A percentile compares a stretch with the other conserved stretches of the same genome.
phyloP scores from a whole-genome alignment of 1,140 invertebrate genomes.

The Potamilus streckersoni region DNA sequence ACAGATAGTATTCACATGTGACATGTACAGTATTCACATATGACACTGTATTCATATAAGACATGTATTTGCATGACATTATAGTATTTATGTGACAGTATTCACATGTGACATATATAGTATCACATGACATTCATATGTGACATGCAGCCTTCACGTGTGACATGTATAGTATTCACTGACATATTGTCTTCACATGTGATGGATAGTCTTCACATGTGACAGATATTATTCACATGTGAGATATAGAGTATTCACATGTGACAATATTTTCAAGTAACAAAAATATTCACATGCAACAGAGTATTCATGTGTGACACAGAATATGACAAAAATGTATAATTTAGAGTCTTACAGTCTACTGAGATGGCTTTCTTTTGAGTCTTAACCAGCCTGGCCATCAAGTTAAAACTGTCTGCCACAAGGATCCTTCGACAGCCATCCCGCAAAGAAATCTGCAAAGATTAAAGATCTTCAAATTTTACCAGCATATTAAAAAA shows the following conservation, averaged over 20 bases:
- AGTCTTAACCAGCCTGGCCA: slow-evolving; percentile 81
- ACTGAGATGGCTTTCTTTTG: slow-evolving; percentile 83
- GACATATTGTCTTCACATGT: too few relatives aligned
- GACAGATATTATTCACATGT: neutral
- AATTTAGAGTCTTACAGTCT: slow-evolving; percentile 68
- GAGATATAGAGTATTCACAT: neutral
- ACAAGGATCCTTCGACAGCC: slow-evolving; percentile 89
- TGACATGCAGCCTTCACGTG: too few relatives aligned
- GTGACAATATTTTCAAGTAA: neutral
- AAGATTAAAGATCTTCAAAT: slow-evolving; percentile 5
- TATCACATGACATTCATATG: too few relatives aligned
- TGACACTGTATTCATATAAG: too few relatives aligned
- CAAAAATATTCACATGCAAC: too few relatives aligned
- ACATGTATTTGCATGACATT: too few relatives aligned
- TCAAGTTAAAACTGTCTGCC: slow-evolving; percentile 89
- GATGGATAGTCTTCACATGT: too few relatives aligned
- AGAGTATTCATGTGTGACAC: neutral
- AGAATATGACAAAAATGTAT: neutral
- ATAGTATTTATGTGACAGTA: too few relatives aligned
- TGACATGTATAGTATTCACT: too few relatives aligned
- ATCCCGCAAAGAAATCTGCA: slow-evolving; percentile 85
- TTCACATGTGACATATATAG: too few relatives aligned
- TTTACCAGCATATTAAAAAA: neutral
- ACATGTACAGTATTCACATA: neutral
- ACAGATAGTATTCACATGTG: too few relatives aligned